Evolutionary conservation across 1,140 invertebrate genomes (phyloP).

Genomic region (Cardiocondyla obscurior): DNA sequence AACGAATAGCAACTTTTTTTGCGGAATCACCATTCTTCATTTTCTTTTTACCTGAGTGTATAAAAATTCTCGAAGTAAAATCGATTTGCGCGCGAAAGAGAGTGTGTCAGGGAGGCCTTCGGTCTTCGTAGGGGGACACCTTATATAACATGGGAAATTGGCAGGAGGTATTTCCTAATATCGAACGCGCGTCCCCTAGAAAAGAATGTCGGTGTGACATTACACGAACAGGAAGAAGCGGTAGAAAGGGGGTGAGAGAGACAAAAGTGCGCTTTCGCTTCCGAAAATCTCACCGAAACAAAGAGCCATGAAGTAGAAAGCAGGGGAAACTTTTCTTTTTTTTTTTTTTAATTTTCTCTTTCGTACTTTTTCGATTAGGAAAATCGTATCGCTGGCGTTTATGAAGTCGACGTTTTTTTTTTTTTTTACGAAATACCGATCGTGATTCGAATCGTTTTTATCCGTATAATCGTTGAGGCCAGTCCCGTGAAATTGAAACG

Average conservation of each 20-base stretch:
- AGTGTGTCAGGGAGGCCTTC: constrained; percentile 48
- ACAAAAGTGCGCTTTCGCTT: constrained; percentile 4
- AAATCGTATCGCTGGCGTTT: constrained; percentile 18
- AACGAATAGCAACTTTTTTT: background rate
- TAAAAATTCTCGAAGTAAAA: constrained; percentile 70
- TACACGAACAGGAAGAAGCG: background rate
- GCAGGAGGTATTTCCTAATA: constrained; percentile 75
- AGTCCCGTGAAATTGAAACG: background rate
- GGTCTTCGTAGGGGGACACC: constrained; percentile 64
- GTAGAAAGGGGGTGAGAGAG: background rate
- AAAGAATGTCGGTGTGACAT: constrained; percentile 70
- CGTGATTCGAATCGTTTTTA: constrained; percentile 6
- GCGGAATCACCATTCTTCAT: background rate
- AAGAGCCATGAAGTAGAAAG: constrained; percentile 6
- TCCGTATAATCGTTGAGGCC: background rate
- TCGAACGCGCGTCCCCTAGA: constrained; percentile 65
- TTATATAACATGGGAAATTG: constrained; percentile 70
- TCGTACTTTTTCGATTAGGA: constrained; percentile 32
- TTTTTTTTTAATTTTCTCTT: background rate
- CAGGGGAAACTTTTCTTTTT: background rate
- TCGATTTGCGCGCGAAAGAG: constrained; percentile 53
- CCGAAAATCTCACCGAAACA: constrained; percentile 52
- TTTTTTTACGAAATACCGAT: background rate
- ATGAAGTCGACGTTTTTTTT: constrained; percentile 18
- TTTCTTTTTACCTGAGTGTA: constrained; percentile 38